phyloP scores from a whole-genome alignment of 1,140 invertebrate species.

The Temnothorax longispinosus region DNA sequence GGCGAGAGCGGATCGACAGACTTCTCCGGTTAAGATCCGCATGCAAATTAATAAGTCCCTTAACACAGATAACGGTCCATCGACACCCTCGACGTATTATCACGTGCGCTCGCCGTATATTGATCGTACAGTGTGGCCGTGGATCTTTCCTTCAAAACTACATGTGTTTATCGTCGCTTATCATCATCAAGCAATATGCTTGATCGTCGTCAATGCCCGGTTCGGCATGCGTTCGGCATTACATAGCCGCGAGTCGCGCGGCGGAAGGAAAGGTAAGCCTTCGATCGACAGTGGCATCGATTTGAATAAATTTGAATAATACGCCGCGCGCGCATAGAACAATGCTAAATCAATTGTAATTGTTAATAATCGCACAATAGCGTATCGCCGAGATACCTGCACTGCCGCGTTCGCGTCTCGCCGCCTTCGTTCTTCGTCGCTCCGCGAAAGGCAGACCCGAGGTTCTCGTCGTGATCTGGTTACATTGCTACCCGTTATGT shows the following conservation, averaged over 20 bases:
- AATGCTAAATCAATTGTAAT: constrained; percentile 81
- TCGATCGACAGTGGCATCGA: constrained; percentile 56
- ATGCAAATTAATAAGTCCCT: constrained; percentile 74
- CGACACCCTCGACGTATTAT: constrained; percentile 58
- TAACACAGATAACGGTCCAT: constrained; percentile 59
- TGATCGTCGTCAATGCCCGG: neutral
- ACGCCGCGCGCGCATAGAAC: constrained; percentile 70
- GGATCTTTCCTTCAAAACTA: neutral
- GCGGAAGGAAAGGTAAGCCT: constrained; percentile 4
- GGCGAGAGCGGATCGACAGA: constrained; percentile 31
- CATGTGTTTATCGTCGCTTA: neutral
- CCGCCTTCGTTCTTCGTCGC: constrained; percentile 32
- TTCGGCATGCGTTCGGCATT: constrained; percentile 1
- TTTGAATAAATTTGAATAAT: constrained; percentile 83
- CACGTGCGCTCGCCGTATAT: neutral
- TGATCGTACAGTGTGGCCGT: neutral
- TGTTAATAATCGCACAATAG: constrained; percentile 81
- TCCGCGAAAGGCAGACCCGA: constrained; percentile 47
- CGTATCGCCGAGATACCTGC: constrained; percentile 62
- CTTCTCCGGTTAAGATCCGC: constrained; percentile 45
- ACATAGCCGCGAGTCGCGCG: neutral
- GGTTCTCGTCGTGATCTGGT: constrained; percentile 79
- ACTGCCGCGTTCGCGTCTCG: neutral
- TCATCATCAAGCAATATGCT: neutral
- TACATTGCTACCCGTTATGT: constrained; percentile 82